Percentiles rank a stretch among this genome's conserved stretches.
Evolutionary conservation across 2,113 vertebrate species (phyloP).

Genomic region (Crotalus helleri): DNA sequence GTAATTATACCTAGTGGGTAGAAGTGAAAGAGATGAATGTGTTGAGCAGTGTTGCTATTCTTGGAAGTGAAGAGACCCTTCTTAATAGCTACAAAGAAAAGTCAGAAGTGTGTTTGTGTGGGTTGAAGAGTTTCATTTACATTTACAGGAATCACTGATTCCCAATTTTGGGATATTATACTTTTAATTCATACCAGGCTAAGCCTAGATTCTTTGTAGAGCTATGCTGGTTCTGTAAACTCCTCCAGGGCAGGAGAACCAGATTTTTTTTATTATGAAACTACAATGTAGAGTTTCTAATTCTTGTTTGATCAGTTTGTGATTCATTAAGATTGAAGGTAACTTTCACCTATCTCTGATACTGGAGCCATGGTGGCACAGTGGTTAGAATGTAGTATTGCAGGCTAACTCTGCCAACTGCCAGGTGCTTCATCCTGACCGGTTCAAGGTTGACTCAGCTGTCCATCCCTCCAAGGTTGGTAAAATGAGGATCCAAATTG

Average conservation of each 20-base stretch:
- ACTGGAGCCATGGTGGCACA: neutral
- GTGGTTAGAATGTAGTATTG: neutral
- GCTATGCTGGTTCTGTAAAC: neutral
- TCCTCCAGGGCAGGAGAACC: neutral
- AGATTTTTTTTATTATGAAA: neutral
- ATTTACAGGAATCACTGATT: neutral
- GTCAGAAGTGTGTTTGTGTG: neutral
- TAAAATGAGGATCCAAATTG: neutral
- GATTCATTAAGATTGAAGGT: neutral
- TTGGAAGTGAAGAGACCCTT: neutral
- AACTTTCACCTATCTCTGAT: neutral
- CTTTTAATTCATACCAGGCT: too few relatives aligned
- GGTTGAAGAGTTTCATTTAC: neutral
- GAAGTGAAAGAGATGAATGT: neutral
- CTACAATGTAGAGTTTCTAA: neutral
- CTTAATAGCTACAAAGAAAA: neutral
- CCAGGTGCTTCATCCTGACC: neutral
- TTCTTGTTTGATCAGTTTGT: neutral
- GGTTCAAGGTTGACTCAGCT: neutral
- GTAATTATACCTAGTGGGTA: neutral
- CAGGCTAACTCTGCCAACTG: neutral
- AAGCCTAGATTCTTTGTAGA: accelerated
- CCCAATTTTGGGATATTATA: accelerated
- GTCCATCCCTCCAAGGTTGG: neutral
- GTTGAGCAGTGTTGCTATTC: neutral